Percentiles rank a stretch among this genome's conserved stretches.
These are phyloP conservation scores for Cuniculus paca DNA, from an alignment of 2,797 vertebrate genomes.

Conservation along the genomic window DNA sequence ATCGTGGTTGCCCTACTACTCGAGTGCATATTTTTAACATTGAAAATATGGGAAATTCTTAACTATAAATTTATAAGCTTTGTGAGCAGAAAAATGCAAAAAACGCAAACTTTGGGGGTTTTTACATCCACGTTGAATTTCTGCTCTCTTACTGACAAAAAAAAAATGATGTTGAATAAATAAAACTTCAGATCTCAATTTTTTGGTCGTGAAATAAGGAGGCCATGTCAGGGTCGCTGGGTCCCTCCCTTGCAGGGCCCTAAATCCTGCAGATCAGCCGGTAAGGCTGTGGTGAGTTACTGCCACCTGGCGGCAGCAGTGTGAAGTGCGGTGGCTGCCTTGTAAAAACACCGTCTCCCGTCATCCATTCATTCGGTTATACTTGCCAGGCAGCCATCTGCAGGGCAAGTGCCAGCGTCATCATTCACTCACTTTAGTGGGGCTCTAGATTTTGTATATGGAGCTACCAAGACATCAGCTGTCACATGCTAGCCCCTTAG, in stretches of 20 bases:
- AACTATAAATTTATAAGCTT: not conserved
- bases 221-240: not conserved
- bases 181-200: not conserved
- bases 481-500: not conserved
- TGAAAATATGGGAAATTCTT: constrained; percentile 23
- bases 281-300: not conserved
- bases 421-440: not conserved
- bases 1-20: not conserved
- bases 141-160: not conserved
- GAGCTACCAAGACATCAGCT: not conserved
- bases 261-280: too few relatives aligned
- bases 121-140: constrained; percentile 30
- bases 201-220: constrained; percentile 15
- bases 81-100: not conserved
- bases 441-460: not conserved
- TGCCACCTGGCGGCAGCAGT: constrained; percentile 71
- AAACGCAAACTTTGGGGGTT: not conserved
- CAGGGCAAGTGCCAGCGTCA: not conserved
- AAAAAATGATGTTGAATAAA: not conserved
- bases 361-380: too few relatives aligned
- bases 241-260: not conserved
- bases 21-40: constrained; percentile 29
- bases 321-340: not conserved
- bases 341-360: not conserved
- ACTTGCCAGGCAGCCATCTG: not conserved